Evolutionary conservation across 2,113 vertebrate genomes (phyloP).

Genomic region (Pelecanoides urinatrix): DNA sequence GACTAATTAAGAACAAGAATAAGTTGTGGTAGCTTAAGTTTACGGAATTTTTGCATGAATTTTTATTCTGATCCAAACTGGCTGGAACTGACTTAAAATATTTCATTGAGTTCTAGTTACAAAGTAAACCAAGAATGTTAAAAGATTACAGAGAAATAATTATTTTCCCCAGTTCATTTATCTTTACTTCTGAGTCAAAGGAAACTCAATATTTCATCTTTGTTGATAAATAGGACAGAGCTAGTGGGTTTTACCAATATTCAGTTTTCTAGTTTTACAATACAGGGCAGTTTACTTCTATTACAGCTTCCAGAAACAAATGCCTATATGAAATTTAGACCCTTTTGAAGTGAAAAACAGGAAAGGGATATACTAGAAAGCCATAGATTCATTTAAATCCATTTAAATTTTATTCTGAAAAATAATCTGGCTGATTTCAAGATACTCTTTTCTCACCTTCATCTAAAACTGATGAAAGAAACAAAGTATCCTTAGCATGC

Average conservation of each 20-base stretch:
- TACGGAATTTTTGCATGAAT: background rate
- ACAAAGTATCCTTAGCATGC: background rate
- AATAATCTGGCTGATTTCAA: background rate
- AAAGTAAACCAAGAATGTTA: background rate
- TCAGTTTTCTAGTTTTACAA: background rate
- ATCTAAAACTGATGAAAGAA: background rate
- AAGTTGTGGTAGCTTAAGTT: background rate
- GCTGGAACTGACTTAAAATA: background rate
- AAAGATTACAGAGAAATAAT: background rate
- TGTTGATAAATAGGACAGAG: background rate
- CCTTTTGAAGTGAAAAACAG: background rate
- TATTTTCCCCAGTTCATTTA: background rate
- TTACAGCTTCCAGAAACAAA: background rate
- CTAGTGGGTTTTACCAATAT: rapidly evolving
- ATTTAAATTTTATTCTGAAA: background rate
- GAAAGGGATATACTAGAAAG: background rate
- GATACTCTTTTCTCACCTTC: background rate
- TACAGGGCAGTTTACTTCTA: background rate
- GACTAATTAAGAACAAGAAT: background rate
- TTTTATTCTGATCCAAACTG: background rate
- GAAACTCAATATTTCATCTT: background rate
- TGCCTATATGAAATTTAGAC: background rate
- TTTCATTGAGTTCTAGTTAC: background rate
- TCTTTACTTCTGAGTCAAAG: background rate
- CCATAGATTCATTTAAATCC: background rate